Conservation (phyloP, 2,113 vertebrate species). For the Emydocephalus ijimae region DNA sequence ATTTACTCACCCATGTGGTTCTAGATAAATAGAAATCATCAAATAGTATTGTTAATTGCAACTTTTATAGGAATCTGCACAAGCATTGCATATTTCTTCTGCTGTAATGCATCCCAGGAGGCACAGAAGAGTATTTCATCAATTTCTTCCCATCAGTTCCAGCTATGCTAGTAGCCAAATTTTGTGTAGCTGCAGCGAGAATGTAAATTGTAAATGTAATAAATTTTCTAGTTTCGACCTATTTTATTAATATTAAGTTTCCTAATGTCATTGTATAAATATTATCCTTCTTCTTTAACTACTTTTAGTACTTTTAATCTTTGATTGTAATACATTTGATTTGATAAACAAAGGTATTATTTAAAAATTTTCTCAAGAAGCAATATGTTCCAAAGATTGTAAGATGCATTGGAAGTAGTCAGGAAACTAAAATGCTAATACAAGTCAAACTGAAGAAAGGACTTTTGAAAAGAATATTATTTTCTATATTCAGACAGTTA, state of each 20-base stretch:
- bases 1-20: not conserved
- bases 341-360: not conserved
- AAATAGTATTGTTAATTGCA: not conserved
- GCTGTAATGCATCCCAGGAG: not conserved
- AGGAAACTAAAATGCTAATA: slow-evolving; percentile 37
- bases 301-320: not conserved
- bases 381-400: slow-evolving; percentile 26
- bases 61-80: not conserved
- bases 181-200: not conserved
- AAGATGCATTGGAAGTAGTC: slow-evolving; percentile 25
- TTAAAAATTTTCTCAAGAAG: not conserved
- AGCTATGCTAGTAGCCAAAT: not conserved
- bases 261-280: not conserved
- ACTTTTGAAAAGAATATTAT: slow-evolving; percentile 25
- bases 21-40: not conserved
- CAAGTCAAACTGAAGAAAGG: slow-evolving; percentile 38
- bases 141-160: not conserved
- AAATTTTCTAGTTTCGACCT: not conserved
- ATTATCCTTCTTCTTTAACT: not conserved
- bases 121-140: not conserved
- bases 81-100: not conserved
- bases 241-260: not conserved
- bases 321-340: not conserved
- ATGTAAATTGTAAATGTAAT: not conserved
- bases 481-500: slow-evolving; percentile 42